Base-by-base conservation (phyloP, 2,888 invertebrate genomes). In the Hemicrepidius hirtus region DNA sequence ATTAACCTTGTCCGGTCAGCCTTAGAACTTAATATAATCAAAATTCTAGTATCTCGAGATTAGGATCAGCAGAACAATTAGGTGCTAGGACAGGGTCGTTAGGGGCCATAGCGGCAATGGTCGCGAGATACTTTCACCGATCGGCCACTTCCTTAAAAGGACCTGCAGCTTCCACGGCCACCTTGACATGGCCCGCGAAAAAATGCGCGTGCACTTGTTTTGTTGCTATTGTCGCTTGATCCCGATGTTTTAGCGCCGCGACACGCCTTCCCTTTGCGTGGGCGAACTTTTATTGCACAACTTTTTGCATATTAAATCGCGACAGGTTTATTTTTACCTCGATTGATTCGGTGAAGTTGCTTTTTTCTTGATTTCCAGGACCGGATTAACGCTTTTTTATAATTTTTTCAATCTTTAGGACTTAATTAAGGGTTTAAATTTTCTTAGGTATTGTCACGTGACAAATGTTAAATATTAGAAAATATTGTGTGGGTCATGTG, bases 91-190 rank as follows among this genome's bases (percentile, higher is more conserved):
- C 66, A 46, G 41, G 55, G 66, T 57, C 55, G 53, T 41, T n/a
- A 44, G 57, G 41, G 20, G 41, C 13, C 41, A 5, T 18, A 16
- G 32, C 21, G 49, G 44, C 59, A 57, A 59, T 59, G 67, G 53
- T 65, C 60, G 59, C 69, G 76, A 64, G 60, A 60, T 53, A 80
- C 82, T 82, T 82, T 82, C 82, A 80, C 82, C 78, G 78, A 76
- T 76, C 67, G 75, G n/a, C 76, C 75, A 80, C 77, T 80, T 80
- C 82, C 82, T 80, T 81, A 82, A 81, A 81, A 77, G 82, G 82
- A 75, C 80, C 73, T 77, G 77, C 76, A 77, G 78, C 78, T 76
- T 77, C 77, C 75, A 76, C 76, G 75, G 79, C 77, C 80, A 80
- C 79, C 81, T 80, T 81, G 81, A 80, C 80, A 80, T 74, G 78